Conservation (phyloP, 2,113 vertebrate species). For the Macrotis lagotis region DNA sequence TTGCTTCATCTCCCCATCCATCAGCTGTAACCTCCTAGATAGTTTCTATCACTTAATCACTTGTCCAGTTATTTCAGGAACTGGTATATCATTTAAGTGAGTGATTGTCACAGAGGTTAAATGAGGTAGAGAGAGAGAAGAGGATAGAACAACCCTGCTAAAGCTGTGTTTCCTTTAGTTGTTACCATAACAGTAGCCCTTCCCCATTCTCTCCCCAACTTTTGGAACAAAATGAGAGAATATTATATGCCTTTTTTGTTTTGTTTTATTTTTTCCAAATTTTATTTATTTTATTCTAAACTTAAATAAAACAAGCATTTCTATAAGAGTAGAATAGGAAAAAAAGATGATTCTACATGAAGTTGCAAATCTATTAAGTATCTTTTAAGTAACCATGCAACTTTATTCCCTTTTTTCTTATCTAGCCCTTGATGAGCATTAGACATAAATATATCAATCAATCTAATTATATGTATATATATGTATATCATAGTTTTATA, state of each 20-base stretch:
- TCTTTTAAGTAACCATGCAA: not conserved
- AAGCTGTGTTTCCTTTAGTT: not conserved
- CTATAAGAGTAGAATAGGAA: not conserved
- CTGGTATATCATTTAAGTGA: not conserved
- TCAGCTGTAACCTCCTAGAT: not conserved
- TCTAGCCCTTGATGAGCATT: not conserved
- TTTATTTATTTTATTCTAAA: not conserved
- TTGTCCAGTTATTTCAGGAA: constrained; percentile 50
- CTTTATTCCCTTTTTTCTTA: too few relatives aligned
- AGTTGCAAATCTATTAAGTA: not conserved
- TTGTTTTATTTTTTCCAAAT: too few relatives aligned
- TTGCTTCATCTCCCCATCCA: not conserved
- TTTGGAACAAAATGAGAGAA: not conserved
- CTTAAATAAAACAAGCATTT: not conserved
- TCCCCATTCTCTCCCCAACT: not conserved
- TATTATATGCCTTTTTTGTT: not conserved
- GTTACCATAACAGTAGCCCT: not conserved
- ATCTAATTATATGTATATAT: too few relatives aligned
- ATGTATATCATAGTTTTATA: too few relatives aligned
- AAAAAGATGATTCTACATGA: not conserved
- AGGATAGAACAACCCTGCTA: fast-evolving
- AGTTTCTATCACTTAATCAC: not conserved
- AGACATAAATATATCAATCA: too few relatives aligned
- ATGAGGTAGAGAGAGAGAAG: not conserved
- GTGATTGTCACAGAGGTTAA: constrained; percentile 26